A percentile compares a stretch with the other conserved stretches of the same genome.
Evolutionary conservation across 2,888 invertebrate genomes (phyloP).

Genomic region (Halocaridina rubra): DNA sequence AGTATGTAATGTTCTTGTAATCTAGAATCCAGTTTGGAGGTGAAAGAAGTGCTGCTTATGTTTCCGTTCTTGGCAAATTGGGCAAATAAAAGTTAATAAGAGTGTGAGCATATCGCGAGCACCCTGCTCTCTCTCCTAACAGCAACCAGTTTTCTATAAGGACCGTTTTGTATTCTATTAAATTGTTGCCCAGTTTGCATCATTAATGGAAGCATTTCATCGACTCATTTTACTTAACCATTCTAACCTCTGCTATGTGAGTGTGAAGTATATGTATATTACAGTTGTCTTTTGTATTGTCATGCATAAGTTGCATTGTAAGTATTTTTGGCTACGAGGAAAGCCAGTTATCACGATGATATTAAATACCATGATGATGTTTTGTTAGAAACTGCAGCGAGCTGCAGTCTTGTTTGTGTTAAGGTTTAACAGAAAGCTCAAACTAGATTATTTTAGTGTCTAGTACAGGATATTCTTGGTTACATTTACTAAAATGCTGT

Average conservation of each 20-base stretch:
- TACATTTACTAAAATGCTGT: constrained; percentile 63
- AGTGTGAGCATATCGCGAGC: constrained; percentile 39
- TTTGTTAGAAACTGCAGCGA: constrained; percentile 56
- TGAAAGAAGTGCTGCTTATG: constrained; percentile 59
- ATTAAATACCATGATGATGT: constrained; percentile 60
- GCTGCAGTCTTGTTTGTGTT: constrained; percentile 57
- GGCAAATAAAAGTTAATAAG: constrained; percentile 46
- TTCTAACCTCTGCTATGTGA: constrained; percentile 60
- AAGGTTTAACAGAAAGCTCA: constrained; percentile 63
- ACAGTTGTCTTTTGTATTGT: constrained; percentile 59
- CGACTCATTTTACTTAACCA: constrained; percentile 59
- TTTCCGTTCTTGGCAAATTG: constrained; percentile 52
- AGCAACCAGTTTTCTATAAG: constrained; percentile 52
- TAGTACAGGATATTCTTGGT: constrained; percentile 64
- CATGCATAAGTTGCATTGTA: constrained; percentile 60
- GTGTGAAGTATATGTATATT: constrained; percentile 59
- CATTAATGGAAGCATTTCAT: constrained; percentile 53
- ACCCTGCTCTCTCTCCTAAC: constrained; percentile 35
- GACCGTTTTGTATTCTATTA: constrained; percentile 49
- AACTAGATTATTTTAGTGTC: constrained; percentile 64
- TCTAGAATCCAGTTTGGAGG: constrained; percentile 50
- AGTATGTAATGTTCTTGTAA: constrained; percentile 56
- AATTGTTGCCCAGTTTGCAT: constrained; percentile 44
- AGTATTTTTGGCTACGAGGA: constrained; percentile 54
- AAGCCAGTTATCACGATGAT: constrained; percentile 58